These are phyloP conservation scores for Nanorana parkeri DNA, from an alignment of 2,113 vertebrate species.

Conservation along the genomic window DNA sequence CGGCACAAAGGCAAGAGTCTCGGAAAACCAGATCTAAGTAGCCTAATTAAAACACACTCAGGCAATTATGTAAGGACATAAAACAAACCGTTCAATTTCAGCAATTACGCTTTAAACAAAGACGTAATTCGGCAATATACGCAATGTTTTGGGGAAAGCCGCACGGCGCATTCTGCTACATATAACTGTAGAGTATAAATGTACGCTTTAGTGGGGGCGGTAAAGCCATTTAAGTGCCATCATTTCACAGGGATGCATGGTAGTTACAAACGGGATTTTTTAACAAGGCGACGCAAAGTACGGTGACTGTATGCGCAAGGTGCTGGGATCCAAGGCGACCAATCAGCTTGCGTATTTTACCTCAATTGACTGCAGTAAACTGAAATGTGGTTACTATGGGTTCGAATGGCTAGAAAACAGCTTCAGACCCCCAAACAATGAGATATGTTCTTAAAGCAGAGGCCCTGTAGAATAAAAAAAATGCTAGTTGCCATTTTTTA, in stretches of 20 bases:
- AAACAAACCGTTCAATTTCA: slow-evolving; percentile 43
- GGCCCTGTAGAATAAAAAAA: no score
- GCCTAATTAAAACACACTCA: slow-evolving; percentile 43
- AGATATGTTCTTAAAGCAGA: no score
- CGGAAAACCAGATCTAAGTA: not conserved
- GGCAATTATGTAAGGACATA: slow-evolving; percentile 44
- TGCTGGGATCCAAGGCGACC: no score
- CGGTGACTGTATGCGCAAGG: no score
- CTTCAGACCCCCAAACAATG: no score
- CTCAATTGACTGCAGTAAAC: no score
- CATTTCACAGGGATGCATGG: not conserved
- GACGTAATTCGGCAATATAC: slow-evolving; percentile 16
- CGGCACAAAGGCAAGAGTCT: slow-evolving; percentile 36
- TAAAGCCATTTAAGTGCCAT: not conserved
- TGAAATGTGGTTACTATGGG: no score
- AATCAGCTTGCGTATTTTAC: no score
- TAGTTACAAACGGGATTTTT: not conserved
- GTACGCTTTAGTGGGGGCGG: not conserved
- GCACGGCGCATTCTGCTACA: not conserved
- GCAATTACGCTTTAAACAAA: slow-evolving; percentile 50
- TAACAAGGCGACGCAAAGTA: no score
- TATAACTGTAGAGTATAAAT: not conserved
- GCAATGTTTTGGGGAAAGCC: not conserved
- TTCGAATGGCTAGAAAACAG: no score
- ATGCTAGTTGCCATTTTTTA: no score